These are phyloP conservation scores for Tenthredo distinguenda DNA, from an alignment of 2,888 invertebrate species.

Conservation along the genomic window DNA sequence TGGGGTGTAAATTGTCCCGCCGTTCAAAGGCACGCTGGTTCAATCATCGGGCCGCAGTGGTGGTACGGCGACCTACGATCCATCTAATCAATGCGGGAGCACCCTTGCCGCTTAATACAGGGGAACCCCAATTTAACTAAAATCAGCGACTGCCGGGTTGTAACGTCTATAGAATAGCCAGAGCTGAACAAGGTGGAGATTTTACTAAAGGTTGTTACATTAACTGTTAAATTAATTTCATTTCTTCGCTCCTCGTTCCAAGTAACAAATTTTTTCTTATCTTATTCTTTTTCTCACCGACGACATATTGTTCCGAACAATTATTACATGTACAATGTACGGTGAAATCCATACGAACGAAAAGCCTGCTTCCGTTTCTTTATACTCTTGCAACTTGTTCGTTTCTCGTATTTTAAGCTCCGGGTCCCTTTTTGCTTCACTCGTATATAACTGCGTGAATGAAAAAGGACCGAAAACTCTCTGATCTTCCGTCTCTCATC, in stretches of 20 bases:
- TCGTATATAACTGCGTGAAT: neutral
- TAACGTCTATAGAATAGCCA: neutral
- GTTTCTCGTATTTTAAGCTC: neutral
- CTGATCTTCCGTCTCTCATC: too few relatives aligned
- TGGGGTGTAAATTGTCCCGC: constrained; percentile 41
- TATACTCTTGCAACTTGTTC: neutral
- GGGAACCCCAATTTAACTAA: constrained; percentile 31
- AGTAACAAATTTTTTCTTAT: neutral
- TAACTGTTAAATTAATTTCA: neutral
- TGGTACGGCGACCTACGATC: constrained; percentile 3
- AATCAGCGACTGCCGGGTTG: constrained; percentile 7
- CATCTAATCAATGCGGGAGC: constrained; percentile 22
- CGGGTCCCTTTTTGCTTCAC: neutral
- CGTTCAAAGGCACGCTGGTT: constrained; percentile 6
- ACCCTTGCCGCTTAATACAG: neutral
- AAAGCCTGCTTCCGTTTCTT: constrained; percentile 8
- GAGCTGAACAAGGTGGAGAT: neutral
- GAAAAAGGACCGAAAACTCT: neutral
- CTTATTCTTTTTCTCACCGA: neutral
- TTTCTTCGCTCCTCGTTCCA: neutral
- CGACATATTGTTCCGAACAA: neutral
- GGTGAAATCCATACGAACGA: neutral
- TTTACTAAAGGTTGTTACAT: neutral
- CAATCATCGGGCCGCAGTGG: constrained; percentile 17
- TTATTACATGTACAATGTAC: neutral